Evolutionary conservation across 2,888 invertebrate genomes (phyloP), one percentile per base, ranked within the genome.

Genomic region (Orchesella flavescens): DNA sequence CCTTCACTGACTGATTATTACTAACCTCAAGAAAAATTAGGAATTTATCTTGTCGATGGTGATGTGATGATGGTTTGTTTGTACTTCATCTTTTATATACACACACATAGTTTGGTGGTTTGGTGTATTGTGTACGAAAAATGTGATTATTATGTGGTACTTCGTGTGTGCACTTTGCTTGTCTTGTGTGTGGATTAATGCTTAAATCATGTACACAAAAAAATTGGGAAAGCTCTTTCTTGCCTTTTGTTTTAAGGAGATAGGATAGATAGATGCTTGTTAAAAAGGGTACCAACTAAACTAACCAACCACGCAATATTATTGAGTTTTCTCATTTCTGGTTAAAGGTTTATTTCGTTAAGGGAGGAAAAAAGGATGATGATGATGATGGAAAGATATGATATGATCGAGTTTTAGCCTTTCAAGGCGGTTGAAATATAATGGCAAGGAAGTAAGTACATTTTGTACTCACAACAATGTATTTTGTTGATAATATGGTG

Each of bases 11-110:
- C 83, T 83, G 83, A 83, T 83, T 77, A 83, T 83, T 83, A 68
- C 77, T 68, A 83, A 83, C 83, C 83, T 78, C 83, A 78, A 83
- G 83, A 73, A 82, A 75, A 83, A 83, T 83, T 83, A 83, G 83
- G 83, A 83, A 68, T 83, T 77, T 83, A 78, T 83, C 78, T 83
- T 83, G 73, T 83, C 68, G 77, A 82, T 68, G 74, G 71, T 77
- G 77, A 71, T 77, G 71, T 77, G 77, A 71, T 77, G 77, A 83
- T 78, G 73, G 83, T 78, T 83, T 83, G 76, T 77, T 83, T 83
- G 81, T 82, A 82, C 23, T 61, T 68, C 15, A 21, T 61, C 15
- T n/a, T 65, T 65, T 43, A 59, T 21, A 59, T 59, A n/a, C 59
- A 21, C 19, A 4, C 59, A 46, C n/a, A n/a, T n/a, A n/a, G n/a